phyloP scores from a whole-genome alignment of 2,888 invertebrate species.

The Polyommatus iphigenia region DNA sequence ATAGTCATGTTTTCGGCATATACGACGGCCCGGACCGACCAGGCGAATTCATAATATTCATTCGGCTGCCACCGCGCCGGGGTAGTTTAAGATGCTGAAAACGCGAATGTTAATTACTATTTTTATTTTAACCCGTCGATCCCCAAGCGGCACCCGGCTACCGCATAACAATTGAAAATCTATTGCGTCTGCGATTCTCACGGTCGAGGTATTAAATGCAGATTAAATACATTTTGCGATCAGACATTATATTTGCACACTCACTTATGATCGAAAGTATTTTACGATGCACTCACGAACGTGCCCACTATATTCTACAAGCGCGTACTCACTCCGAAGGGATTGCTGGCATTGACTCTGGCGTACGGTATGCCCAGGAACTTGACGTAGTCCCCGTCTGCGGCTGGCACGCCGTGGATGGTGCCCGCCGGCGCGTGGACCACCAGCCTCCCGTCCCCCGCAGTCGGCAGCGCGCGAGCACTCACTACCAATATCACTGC shows the following conservation, averaged over 20 bases:
- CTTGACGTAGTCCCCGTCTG: conserved; percentile 5
- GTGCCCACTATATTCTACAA: background rate
- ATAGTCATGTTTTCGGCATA: too few relatives aligned
- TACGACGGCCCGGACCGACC: too few relatives aligned
- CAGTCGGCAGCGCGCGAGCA: background rate
- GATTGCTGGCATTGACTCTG: background rate
- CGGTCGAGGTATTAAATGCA: background rate
- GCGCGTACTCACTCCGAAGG: background rate
- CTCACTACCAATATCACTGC: background rate
- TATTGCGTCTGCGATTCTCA: too few relatives aligned
- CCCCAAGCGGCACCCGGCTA: too few relatives aligned
- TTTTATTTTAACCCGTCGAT: too few relatives aligned
- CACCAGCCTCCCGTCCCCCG: background rate
- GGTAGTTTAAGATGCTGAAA: too few relatives aligned
- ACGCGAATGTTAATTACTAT: too few relatives aligned
- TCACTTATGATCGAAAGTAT: background rate
- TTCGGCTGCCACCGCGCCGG: too few relatives aligned
- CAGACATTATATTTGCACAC: background rate
- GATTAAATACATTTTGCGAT: background rate
- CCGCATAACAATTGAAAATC: too few relatives aligned
- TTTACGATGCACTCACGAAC: background rate
- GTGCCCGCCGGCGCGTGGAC: background rate
- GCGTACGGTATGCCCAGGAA: conserved; percentile 22
- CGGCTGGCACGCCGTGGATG: background rate
- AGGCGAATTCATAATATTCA: too few relatives aligned